Base-by-base conservation (phyloP, 2,888 invertebrate genomes). In the Sepiola atlantica region DNA sequence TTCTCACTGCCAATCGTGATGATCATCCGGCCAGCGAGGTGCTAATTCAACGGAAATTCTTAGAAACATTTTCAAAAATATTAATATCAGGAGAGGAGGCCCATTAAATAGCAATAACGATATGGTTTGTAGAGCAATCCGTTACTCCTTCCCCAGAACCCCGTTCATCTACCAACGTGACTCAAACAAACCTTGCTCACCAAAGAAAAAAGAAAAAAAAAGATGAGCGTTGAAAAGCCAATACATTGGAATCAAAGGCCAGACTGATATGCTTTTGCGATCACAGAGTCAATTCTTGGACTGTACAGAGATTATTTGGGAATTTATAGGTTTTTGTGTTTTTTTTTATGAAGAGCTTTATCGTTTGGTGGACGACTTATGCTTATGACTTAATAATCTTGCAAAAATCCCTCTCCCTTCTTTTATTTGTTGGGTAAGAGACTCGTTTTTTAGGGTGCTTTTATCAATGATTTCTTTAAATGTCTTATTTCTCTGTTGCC, bases 51-150 rank as follows among this genome's bases (percentile, higher is more conserved):
- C 32, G 77, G n/a, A n/a, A 32, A 0, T 4, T 77, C 77, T 77
- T 77, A 32, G 4, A n/a, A 77, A n/a, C 16, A 18, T 77, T 77
- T 77, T 77, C 77, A n/a, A n/a, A 77, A 77, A 77, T 77, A 77
- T 77, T 77, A 77, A 77, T 77, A 77, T 77, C 77, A 32, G n/a
- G 18, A 21, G n/a, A 21, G n/a, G 18, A 77, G 32, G 77, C n/a
- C n/a, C 77, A 77, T 77, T 77, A 77, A 77, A 77, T 77, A n/a
- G 77, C 77, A 77, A 77, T 77, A n/a, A 77, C 77, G 77, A 77
- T 77, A 77, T 77, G 77, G 77, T 77, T 77, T 77, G 77, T n/a
- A n/a, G n/a, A 77, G 77, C n/a, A 77, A n/a, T n/a, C 32, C n/a
- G 18, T 32, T 32, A n/a, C 77, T n/a, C 32, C 16, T 16, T 32